Base-by-base conservation (phyloP, 2,797 vertebrate genomes). In the Lates japonicus region DNA sequence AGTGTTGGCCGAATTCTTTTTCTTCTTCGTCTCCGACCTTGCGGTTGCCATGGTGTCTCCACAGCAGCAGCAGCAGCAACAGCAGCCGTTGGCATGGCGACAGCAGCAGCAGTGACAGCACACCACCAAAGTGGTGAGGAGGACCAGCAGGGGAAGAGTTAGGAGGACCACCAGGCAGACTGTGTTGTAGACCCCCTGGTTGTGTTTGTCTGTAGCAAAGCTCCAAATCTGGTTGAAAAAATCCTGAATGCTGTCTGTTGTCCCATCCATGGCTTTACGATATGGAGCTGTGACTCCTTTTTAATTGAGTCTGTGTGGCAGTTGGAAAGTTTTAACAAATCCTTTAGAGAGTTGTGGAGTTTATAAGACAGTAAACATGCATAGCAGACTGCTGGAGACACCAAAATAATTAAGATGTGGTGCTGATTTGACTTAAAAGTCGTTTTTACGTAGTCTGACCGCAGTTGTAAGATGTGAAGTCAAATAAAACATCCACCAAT, bases 91-190 rank as follows among this genome's bases (percentile, higher is more conserved):
- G 76, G 70, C 83, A 73, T 86, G 91, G 49, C 92, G 93, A 91
- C 96, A 96, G 92, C 96, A 99, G 93, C 98, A 99, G 91, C 95
- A 97, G 76, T 99, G 97, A 89, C 98, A 99, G 75, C 98, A 99
- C 76, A 98, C 90, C 81, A 96, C 94, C 42, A 98, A 31, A 5
- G 93, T 88, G 0, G 94, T 93, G 2, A 97, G 65, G 57, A 97
- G 71, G 58, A 98, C 94, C 0, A 99, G 44, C 0, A 97, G 46
- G 0, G 98, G 98, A 1, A 99, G 93, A 0, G 93, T 94, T 66
- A 99, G 60, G 9, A 99, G 93, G 48, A 99, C 93, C 0, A 86
- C 96, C 78, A 99, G 93, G 87, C 98, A 99, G 68, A 97, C 57
- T 0, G 96, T 97, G 95, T 99, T 99, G 93, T 96, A 97, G 72